Conservation (phyloP, 2,113 vertebrate genomes). For the Anoura caudifer region DNA sequence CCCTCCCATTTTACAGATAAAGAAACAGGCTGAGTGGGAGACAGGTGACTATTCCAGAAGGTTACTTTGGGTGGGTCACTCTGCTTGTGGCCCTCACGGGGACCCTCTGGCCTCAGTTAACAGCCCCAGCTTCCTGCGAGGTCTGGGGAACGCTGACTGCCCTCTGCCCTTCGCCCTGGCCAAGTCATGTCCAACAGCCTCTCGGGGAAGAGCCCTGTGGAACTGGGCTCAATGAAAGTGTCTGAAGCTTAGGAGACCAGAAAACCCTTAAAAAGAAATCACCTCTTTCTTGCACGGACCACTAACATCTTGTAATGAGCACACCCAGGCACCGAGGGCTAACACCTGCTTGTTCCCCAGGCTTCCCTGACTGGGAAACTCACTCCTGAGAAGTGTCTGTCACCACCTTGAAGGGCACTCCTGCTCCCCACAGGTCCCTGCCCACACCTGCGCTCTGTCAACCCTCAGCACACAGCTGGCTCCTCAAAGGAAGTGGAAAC, state of each 20-base stretch:
- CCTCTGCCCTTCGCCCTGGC: neutral
- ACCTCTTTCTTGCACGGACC: neutral
- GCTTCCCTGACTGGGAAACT: neutral
- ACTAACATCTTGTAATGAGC: rapidly evolving
- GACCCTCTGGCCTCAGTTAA: neutral
- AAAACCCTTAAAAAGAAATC: too few species aligned
- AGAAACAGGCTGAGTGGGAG: neutral
- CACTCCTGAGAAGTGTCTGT: neutral
- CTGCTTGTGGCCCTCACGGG: neutral
- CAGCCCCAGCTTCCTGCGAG: neutral
- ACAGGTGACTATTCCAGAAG: rapidly evolving
- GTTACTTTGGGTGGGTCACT: neutral
- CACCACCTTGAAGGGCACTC: neutral
- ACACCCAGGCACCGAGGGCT: rapidly evolving
- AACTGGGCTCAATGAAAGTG: too few species aligned
- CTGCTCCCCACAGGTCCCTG: neutral
- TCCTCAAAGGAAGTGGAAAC: neutral
- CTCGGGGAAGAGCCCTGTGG: neutral
- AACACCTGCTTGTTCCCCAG: neutral
- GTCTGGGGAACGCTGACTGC: neutral
- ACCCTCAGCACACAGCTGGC: neutral
- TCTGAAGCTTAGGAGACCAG: neutral
- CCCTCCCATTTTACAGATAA: neutral
- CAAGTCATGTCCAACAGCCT: neutral
- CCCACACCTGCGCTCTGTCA: neutral